Percentiles rank a stretch among this genome's conserved stretches.
Conservation (phyloP, 2,113 vertebrate genomes). For the Leucopternis melanops region DNA sequence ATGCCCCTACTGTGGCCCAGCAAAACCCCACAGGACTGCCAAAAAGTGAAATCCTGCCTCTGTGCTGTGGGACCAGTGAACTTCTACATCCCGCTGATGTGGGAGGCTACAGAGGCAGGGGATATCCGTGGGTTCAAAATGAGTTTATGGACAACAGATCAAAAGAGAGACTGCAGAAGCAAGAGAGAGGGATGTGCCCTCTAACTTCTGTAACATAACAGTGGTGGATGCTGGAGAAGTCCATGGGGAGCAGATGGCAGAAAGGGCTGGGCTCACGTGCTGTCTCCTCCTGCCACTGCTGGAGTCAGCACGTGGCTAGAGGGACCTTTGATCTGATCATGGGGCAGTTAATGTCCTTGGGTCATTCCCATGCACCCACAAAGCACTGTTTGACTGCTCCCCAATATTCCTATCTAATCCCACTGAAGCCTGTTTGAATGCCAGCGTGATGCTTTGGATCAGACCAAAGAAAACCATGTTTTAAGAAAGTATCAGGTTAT, state of each 20-base stretch:
- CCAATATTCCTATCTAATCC: not conserved
- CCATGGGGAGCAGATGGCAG: not conserved
- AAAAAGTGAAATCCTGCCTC: not conserved
- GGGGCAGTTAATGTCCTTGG: not conserved
- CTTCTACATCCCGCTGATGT: accelerated
- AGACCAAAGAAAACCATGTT: not conserved
- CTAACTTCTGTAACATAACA: not conserved
- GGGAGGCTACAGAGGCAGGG: not conserved
- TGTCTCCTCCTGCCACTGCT: not conserved
- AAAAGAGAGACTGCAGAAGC: not conserved
- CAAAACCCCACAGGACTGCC: not conserved
- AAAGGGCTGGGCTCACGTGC: not conserved
- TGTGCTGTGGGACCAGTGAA: not conserved
- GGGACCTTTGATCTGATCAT: not conserved
- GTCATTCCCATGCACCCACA: not conserved
- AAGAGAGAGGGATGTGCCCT: not conserved
- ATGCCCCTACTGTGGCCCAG: not conserved
- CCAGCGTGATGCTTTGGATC: not conserved
- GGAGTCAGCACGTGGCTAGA: not conserved
- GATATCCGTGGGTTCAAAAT: accelerated
- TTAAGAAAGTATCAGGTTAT: not conserved
- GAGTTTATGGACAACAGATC: not conserved
- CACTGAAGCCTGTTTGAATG: not conserved
- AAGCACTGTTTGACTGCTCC: not conserved
- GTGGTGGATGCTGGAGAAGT: not conserved